Conservation (phyloP, 2,888 invertebrate species). For the Apotomis capreana region DNA sequence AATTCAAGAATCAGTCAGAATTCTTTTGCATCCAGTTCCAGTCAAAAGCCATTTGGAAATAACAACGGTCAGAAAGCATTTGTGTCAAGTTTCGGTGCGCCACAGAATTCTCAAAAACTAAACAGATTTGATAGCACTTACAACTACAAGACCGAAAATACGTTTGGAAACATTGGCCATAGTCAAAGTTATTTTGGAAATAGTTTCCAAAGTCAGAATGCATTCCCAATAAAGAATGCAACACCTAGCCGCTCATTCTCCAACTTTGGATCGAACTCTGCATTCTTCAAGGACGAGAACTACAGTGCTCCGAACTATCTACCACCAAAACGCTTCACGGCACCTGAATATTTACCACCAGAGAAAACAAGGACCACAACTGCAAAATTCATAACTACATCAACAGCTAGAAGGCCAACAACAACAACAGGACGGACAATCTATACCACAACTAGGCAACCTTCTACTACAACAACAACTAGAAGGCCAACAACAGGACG, state of each 20-base stretch:
- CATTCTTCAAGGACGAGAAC: not conserved
- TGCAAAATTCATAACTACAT: not conserved
- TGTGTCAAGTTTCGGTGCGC: not conserved
- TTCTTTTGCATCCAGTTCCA: not conserved
- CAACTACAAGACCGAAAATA: constrained; percentile 1
- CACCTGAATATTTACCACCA: constrained; percentile 17
- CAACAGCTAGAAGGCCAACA: constrained; percentile 2
- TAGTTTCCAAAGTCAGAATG: not conserved
- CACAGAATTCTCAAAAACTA: constrained; percentile 2
- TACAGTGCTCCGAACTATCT: constrained; percentile 2
- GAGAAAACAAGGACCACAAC: not conserved
- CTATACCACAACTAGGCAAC: not conserved
- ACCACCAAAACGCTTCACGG: constrained; percentile 15
- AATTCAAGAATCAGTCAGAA: not conserved
- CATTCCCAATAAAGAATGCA: not conserved
- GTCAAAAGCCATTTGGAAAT: not conserved
- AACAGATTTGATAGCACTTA: not conserved
- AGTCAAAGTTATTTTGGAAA: not conserved
- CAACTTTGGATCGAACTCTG: constrained; percentile 2
- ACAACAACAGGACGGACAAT: constrained; percentile 5
- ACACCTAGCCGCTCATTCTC: not conserved
- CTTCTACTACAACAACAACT: too few species aligned
- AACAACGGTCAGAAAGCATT: constrained; percentile 1
- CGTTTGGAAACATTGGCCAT: constrained; percentile 1
- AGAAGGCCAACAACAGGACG: not conserved